Evolutionary conservation across 2,888 invertebrate species (phyloP).

Genomic region (Hololepta plana): DNA sequence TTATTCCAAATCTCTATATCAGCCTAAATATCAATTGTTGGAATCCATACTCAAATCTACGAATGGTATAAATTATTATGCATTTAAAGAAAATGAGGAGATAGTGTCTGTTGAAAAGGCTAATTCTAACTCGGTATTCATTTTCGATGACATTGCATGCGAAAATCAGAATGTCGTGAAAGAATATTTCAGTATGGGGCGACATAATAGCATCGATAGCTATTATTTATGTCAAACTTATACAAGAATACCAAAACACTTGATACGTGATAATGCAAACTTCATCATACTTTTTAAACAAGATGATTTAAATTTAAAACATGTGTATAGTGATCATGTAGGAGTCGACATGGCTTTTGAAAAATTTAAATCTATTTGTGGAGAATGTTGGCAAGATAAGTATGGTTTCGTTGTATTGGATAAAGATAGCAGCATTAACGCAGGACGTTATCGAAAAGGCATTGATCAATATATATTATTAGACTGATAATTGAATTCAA

Average conservation of each 20-base stretch:
- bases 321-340: slow-evolving; percentile 9
- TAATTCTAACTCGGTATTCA: slow-evolving; percentile 15
- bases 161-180: slow-evolving; percentile 14
- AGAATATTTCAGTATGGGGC: slow-evolving; percentile 15
- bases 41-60: slow-evolving; percentile 9
- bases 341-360: slow-evolving; percentile 7
- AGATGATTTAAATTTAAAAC: slow-evolving; percentile 16
- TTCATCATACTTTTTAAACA: slow-evolving; percentile 16
- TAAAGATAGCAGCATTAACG: slow-evolving; percentile 12
- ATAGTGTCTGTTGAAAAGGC: slow-evolving; percentile 8
- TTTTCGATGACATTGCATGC: slow-evolving; percentile 19
- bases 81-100: slow-evolving; percentile 5
- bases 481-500: too few species aligned
- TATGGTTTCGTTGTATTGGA: slow-evolving; percentile 7
- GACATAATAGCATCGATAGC: slow-evolving; percentile 15
- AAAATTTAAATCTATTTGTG: slow-evolving; percentile 7
- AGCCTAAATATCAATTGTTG: slow-evolving; percentile 10
- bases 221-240: slow-evolving; percentile 17
- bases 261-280: slow-evolving; percentile 18
- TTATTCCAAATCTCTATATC: slow-evolving; percentile 11
- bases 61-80: slow-evolving; percentile 10
- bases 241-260: slow-evolving; percentile 17
- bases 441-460: too few species aligned
- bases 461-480: too few species aligned
- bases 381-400: slow-evolving; percentile 6